Percentiles rank a stretch among this genome's conserved stretches.
Evolutionary conservation across 2,888 invertebrate species (phyloP).

Genomic region (Pristionchus japonicus): DNA sequence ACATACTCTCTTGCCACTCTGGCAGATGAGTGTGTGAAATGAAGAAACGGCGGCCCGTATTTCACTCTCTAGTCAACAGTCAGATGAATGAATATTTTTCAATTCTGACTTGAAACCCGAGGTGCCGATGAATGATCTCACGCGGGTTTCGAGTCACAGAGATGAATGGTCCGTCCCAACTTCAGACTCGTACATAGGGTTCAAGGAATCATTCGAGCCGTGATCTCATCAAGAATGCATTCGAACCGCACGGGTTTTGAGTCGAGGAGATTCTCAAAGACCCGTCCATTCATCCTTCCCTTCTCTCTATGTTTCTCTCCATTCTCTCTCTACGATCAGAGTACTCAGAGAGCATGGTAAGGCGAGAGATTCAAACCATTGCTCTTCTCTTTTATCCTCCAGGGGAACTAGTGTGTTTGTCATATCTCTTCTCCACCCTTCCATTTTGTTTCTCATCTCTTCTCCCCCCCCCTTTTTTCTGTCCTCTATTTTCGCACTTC

Average conservation of each 20-base stretch:
- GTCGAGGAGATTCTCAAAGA: background rate
- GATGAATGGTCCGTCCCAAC: background rate
- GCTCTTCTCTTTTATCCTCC: slow-evolving; percentile 32
- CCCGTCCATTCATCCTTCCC: background rate
- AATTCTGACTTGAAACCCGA: no score
- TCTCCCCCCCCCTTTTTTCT: background rate
- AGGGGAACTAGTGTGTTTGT: background rate
- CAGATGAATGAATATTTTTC: no score
- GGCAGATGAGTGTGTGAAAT: no score
- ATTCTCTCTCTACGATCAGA: no score
- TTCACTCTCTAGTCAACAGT: no score
- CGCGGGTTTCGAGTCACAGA: background rate
- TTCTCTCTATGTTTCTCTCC: no score
- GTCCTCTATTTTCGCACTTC: slow-evolving; percentile 11
- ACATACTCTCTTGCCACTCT: no score
- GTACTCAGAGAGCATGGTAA: no score
- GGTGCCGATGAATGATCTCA: no score
- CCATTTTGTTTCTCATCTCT: background rate
- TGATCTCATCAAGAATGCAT: background rate
- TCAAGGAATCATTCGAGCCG: background rate
- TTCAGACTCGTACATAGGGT: background rate
- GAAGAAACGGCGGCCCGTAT: no score
- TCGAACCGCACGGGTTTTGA: background rate
- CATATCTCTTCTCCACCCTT: background rate
- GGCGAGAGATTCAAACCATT: no score